Base-by-base conservation (phyloP, 2,113 vertebrate species). In the Probosciger aterrimus region DNA sequence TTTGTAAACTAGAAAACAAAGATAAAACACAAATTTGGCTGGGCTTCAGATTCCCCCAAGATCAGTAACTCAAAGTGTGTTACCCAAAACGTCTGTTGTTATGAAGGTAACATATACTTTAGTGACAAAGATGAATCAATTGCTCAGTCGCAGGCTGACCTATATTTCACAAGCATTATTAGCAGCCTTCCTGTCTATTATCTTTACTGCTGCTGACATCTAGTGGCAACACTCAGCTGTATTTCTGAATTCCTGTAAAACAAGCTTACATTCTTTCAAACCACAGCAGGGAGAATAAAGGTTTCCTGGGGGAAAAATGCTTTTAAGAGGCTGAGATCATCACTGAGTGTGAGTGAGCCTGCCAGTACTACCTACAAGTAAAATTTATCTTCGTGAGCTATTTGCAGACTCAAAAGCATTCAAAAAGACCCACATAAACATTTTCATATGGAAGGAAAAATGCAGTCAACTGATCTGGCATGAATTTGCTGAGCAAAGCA, bases 401-500 rank as follows among this genome's bases (percentile, higher is more conserved):
- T 93, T 94, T 2, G 13, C 64, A 90, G 71, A 91, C 31, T 79
- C 62, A 35, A 8, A 88, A 93, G 49, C 59, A 63, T 67, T 92
- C 27, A 63, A 7, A 82, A 78, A 62, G 67, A 67, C 35, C 50
- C 35, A 67, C 41, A 47, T 83, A 88, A 94, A 90, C 55, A 64
- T 86, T 92, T 83, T 92, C 86, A 60, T 55, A 63, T 93, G 88
- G 75, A 86, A 90, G 78, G 67, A 64, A 37, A 90, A 35, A 95
- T 68, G 88, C 24, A 74, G 73, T 77, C 74, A 79, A 70, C 62
- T 57, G 78, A 37, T 83, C 68, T 78, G 82, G 63, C 76, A 52
- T 47, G 68, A 70, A 83, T 50, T 81, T 93, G 92, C 85, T 88
- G 90, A 96, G 90, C 88, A 90, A 96, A 92, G 93, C 93, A 92